Conservation (phyloP, 2,797 vertebrate species). For the Synaphobranchus kaupii region DNA sequence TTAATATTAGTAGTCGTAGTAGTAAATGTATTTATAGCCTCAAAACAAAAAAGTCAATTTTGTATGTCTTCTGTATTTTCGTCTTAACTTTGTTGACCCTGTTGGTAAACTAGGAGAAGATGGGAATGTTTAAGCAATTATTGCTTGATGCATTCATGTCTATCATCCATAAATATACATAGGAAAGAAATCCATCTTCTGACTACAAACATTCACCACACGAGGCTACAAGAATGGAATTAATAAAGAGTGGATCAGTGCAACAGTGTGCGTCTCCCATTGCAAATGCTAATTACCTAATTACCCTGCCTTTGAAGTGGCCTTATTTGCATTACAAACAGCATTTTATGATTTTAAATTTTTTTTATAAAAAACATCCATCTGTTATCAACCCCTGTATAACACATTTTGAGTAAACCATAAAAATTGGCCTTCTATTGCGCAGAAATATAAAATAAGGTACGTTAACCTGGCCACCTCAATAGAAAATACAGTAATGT, state of each 20-base stretch:
- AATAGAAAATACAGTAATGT: neutral
- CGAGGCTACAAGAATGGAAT: conserved; percentile 45
- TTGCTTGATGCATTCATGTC: conserved; percentile 26
- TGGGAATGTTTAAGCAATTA: conserved; percentile 51
- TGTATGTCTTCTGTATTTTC: neutral
- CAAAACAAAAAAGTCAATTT: conserved; percentile 31
- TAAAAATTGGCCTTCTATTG: neutral
- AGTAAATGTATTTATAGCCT: neutral
- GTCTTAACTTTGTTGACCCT: neutral
- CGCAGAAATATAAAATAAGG: neutral
- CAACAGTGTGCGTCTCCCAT: conserved; percentile 70
- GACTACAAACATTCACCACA: conserved; percentile 16
- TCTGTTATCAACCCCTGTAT: conserved; percentile 68
- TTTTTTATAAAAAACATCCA: conserved; percentile 68
- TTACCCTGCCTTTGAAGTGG: conserved; percentile 80
- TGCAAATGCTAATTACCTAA: conserved; percentile 82
- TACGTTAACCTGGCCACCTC: neutral
- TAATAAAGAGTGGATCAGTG: conserved; percentile 68
- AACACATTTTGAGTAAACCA: conserved; percentile 58
- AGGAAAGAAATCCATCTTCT: neutral
- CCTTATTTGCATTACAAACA: conserved; percentile 91
- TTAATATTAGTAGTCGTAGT: too few relatives aligned
- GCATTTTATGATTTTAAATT: conserved; percentile 66
- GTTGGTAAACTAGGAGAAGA: conserved; percentile 43
- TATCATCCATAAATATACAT: conserved; percentile 22